Evolutionary conservation across 2,113 vertebrate species (phyloP), one percentile per base, ranked within the genome.

Genomic region (Motacilla tschutschensis): DNA sequence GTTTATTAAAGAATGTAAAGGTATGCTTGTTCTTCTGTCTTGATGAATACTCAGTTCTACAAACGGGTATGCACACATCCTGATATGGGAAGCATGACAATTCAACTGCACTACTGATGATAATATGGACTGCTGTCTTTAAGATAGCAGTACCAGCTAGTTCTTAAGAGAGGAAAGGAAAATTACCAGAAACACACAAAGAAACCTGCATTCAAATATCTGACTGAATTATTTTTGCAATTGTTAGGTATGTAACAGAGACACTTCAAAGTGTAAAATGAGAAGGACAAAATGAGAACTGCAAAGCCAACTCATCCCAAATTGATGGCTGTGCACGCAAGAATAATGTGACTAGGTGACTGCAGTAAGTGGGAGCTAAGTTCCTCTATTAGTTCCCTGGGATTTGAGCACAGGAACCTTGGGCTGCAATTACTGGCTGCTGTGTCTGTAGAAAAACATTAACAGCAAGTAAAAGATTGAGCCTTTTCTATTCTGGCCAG

Each of bases 391-490:
- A 77, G 18, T 88, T 74, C 50, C 41, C 20, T 84, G 74, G 60
- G 60, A 83, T 19, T 14, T 50, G 41, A 94, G 74, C 51, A 85
- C 7, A 71, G 50, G 84, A 36, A 57, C 60, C 75, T 58, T 65
- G 57, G 71, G 69, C 89, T 62, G 73, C 43, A 95, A 78, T 79
- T 83, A 94, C 74, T 17, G 79, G 63, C 53, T 91, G 74, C 60
- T 71, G 51, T 83, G 21, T 50, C 81, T 67, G 17, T 64, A 85
- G 81, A 77, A 90, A 92, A 95, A 92, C 57, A 94, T 92, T 93
- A 95, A 92, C 80, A 92, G 65, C 66, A 83, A 84, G 83, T 83
- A 78, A 63, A 77, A 87, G 83, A 91, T 75, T 71, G 65, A 85
- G 67, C 36, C 24, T 93, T 94, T 92, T 71, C 71, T 77, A 55